Base-by-base conservation (phyloP, 1,140 invertebrate species). In the Drosophila repleta region DNA sequence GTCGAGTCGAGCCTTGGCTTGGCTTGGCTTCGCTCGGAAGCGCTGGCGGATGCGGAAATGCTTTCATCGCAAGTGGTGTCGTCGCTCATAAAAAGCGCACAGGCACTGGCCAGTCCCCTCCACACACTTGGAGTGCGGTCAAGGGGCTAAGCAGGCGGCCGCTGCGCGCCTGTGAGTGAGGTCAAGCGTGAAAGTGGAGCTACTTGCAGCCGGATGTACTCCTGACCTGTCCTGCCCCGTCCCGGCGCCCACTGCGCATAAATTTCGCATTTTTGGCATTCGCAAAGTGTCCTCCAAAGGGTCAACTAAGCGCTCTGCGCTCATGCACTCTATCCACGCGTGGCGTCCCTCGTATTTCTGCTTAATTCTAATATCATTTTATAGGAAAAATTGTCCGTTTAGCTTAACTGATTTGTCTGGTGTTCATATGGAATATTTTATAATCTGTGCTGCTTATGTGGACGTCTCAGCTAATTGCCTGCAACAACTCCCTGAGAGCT, bases 61-160 rank as follows among this genome's bases (percentile, higher is more conserved):
- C 84, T 88, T 88, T 88, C 83, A 88, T 89, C 74, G 79, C 83
- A 76, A 87, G 83, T 81, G 82, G 67, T 75, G 81, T 74, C 73
- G 73, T 71, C 62, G 65, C 53, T 82, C 73, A 87, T 87, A 79
- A 83, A 88, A 76, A 74, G 73, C 79, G 62, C 63, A 81, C 78
- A 53, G 6, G 4, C 37, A 13, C 15, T 39, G 37, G 37, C 15
- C 62, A 53, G 52, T 24, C 43, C 26, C 51, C n/a, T 4, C 10
- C 45, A 43, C 41, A 37, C 39, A 56, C 43, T n/a, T 35, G 41
- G 39, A 32, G 18, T 53, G 58, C 76, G 81, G 69, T 80, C 83
- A 88, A 88, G 83, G 67, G 82, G 79, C 82, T 87, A 87, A 87
- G 82, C 82, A 82, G 63, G 69, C 48, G 39, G 75, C 51, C 52